A percentile compares a stretch with the other conserved stretches of the same genome.
These are phyloP conservation scores for Pentamera pediparva DNA, from an alignment of 53 echinoderm and acorn worm species.

Conservation along the genomic window DNA sequence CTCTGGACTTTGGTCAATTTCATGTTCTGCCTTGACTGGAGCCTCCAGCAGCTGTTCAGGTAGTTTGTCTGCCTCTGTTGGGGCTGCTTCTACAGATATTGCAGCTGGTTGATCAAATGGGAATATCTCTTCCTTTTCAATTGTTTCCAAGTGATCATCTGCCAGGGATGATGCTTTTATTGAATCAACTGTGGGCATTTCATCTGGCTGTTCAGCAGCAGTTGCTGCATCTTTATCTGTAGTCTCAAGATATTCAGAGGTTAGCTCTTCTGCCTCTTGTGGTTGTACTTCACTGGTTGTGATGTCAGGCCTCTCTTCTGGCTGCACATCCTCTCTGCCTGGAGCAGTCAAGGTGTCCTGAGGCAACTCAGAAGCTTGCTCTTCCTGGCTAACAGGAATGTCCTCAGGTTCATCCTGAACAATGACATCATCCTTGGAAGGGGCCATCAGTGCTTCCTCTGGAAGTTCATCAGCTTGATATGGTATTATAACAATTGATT, in stretches of 20 bases:
- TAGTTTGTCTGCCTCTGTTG: conserved; percentile 19
- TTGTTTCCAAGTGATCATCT: background rate
- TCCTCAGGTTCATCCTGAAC: conserved; percentile 44
- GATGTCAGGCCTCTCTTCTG: background rate
- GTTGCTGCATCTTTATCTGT: conserved; percentile 22
- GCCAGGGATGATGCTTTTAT: background rate
- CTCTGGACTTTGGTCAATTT: conserved; percentile 30
- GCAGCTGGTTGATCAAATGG: background rate
- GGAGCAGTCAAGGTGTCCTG: background rate
- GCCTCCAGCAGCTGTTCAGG: conserved; percentile 16
- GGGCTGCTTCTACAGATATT: background rate
- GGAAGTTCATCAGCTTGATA: conserved; percentile 27
- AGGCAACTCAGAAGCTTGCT: conserved; percentile 34
- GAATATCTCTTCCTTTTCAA: background rate
- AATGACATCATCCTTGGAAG: conserved; percentile 34
- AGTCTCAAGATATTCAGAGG: conserved; percentile 19
- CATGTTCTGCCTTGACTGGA: conserved; percentile 18
- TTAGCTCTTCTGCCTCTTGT: conserved; percentile 38
- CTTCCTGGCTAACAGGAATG: conserved; percentile 11
- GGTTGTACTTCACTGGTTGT: background rate
- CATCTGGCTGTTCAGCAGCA: conserved; percentile 34
- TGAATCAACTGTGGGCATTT: conserved; percentile 3
- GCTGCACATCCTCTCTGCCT: background rate
- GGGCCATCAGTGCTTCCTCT: conserved; percentile 21
- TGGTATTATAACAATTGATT: conserved; percentile 27